Conservation (phyloP, 2,888 invertebrate genomes). For the Erynnis tages region DNA sequence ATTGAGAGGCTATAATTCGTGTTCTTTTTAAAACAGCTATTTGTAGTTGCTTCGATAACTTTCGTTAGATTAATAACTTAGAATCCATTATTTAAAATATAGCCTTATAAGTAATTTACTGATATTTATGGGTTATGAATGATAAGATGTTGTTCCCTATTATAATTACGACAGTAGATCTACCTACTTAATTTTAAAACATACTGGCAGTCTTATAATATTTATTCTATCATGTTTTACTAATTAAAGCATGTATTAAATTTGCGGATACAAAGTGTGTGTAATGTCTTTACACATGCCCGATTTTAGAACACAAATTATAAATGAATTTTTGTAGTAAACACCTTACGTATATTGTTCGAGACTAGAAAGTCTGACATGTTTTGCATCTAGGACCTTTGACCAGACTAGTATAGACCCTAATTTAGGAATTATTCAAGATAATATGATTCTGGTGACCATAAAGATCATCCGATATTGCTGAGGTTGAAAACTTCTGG, state of each 20-base stretch:
- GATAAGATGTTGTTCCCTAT: constrained; percentile 9
- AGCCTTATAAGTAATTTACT: not conserved
- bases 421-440: no score
- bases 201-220: constrained; percentile 11
- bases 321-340: not conserved
- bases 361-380: no score
- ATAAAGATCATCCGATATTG: no score
- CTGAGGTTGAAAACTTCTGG: no score
- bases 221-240: not conserved
- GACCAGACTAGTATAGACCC: no score
- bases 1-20: no score
- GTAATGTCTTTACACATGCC: not conserved
- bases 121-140: constrained; percentile 13
- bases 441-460: no score
- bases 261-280: not conserved
- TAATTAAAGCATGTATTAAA: not conserved
- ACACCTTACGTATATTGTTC: no score
- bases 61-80: not conserved
- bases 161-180: constrained; percentile 15
- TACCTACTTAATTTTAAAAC: constrained; percentile 22
- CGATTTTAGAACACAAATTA: no score
- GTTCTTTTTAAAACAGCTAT: no score
- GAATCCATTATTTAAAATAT: constrained; percentile 3
- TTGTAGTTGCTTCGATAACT: no score
- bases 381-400: no score